Conservation (phyloP, 2,888 invertebrate genomes). For the Hypomecis punctinalis region DNA sequence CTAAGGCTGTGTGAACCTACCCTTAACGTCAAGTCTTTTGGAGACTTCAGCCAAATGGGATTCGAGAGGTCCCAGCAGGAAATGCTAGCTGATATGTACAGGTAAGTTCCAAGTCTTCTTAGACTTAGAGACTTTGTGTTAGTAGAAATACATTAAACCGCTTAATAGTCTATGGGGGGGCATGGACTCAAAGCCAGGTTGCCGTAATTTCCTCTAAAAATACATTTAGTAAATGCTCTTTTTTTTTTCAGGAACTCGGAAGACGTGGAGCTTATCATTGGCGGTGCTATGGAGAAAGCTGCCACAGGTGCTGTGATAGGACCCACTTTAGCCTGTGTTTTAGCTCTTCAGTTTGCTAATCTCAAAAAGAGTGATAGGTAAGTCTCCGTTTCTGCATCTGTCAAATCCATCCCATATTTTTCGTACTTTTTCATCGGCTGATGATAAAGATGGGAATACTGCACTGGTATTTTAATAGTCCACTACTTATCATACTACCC, state of each 20-base stretch:
- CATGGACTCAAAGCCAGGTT: background rate
- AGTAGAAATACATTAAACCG: background rate
- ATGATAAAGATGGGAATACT: too few species aligned
- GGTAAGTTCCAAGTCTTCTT: conserved; percentile 66
- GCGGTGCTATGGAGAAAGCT: conserved; percentile 92
- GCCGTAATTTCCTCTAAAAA: background rate
- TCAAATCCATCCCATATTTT: too few species aligned
- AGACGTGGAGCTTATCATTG: conserved; percentile 94
- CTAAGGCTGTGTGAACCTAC: conserved; percentile 87
- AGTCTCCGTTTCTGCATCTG: conserved; percentile 1
- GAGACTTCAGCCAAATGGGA: conserved; percentile 84
- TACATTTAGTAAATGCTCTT: background rate
- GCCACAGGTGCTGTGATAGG: conserved; percentile 93
- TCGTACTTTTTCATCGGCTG: too few species aligned
- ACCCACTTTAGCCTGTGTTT: conserved; percentile 94
- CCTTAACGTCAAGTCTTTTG: conserved; percentile 79
- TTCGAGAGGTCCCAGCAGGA: conserved; percentile 85
- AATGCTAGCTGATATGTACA: conserved; percentile 88
- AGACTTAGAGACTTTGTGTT: background rate
- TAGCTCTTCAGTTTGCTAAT: conserved; percentile 92
- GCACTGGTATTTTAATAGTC: too few species aligned
- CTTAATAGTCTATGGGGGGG: too few species aligned
- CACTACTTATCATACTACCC: too few species aligned
- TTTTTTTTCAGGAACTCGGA: conserved; percentile 83
- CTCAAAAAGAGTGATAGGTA: conserved; percentile 92